Conservation (phyloP, 2,113 vertebrate genomes). For the Etia nguti region DNA sequence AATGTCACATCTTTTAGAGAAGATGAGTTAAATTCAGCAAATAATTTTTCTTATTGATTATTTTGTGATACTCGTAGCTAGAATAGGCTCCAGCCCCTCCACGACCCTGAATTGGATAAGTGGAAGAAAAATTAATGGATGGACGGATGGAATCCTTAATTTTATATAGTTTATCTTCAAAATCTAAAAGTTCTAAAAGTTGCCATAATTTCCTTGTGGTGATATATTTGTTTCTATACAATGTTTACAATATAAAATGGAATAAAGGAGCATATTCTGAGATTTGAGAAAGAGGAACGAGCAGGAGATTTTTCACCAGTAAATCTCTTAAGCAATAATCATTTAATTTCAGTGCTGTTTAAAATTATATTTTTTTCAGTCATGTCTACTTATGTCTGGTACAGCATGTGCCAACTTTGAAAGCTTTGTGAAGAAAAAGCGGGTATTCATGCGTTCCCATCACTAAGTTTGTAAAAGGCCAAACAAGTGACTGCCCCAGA, state of each 20-base stretch:
- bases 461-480: not conserved
- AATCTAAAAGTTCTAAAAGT: not conserved
- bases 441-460: not conserved
- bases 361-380: not conserved
- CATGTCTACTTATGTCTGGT: not conserved
- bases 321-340: not conserved
- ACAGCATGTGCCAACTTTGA: not conserved
- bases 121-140: not conserved
- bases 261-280: not conserved
- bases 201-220: not conserved
- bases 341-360: not conserved
- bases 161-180: not conserved
- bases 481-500: not conserved
- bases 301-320: not conserved
- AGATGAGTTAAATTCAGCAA: not conserved
- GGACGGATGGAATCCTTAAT: not conserved
- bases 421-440: not conserved
- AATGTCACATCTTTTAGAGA: not conserved
- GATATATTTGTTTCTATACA: not conserved
- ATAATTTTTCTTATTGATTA: not conserved
- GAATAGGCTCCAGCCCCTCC: not conserved
- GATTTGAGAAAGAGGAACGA: not conserved
- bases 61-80: not conserved
- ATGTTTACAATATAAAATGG: not conserved
- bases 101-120: not conserved